Evolutionary conservation across 2,113 vertebrate genomes (phyloP).

Genomic region (Sebastes fasciatus): DNA sequence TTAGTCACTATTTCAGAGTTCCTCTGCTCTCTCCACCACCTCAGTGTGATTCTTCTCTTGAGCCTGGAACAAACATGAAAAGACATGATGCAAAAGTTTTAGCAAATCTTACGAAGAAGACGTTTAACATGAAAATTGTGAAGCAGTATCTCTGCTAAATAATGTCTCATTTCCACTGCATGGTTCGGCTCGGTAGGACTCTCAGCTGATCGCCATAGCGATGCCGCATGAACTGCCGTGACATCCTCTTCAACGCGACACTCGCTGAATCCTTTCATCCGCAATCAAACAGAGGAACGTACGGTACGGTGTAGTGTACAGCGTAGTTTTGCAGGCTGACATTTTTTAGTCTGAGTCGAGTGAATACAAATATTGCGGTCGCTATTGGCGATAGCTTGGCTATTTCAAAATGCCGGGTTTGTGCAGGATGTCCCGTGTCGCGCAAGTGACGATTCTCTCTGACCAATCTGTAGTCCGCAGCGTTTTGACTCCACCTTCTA

Average conservation of each 20-base stretch:
- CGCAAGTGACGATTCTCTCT: background rate
- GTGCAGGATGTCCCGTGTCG: background rate
- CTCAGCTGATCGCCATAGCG: no score
- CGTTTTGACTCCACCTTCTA: background rate
- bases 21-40: no score
- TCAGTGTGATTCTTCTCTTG: no score
- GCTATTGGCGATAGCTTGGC: background rate
- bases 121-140: no score
- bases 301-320: background rate
- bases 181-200: no score
- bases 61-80: no score
- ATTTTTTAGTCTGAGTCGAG: background rate
- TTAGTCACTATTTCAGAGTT: no score
- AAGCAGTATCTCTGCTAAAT: no score
- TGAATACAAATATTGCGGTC: background rate
- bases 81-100: no score
- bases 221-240: background rate
- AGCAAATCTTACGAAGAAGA: no score
- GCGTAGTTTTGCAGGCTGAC: background rate
- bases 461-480: no score
- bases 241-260: background rate
- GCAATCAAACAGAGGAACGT: background rate
- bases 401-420: background rate
- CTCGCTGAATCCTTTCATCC: background rate
- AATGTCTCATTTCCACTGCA: no score